Evolutionary conservation across 2,888 invertebrate genomes (phyloP), one percentile per base, ranked within the genome.

Genomic region (Lithophane semibrunnea): DNA sequence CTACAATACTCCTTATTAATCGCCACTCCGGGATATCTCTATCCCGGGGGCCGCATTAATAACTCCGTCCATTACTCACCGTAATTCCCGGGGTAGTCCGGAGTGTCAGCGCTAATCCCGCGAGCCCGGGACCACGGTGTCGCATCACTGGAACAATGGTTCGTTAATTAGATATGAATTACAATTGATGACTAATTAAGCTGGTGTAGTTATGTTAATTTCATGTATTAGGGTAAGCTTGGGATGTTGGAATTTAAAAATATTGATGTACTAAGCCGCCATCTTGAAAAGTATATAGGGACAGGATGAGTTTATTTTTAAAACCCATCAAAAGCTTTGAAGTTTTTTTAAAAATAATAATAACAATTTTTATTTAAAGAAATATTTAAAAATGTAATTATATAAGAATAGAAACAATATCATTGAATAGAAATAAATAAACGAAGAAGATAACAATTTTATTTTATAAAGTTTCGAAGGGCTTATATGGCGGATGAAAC

Each of bases 11-110:
- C 49, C 66, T 77, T 71, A 70, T 81, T 90, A 87, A 90, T 90
- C 88, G 85, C 85, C 79, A 75, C 85, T 77, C 78, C 77, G 77
- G 82, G 88, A 86, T 75, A 80, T 73, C 69, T 80, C 56, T 75
- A 78, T 86, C 86, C 85, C 86, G 80, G 77, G 83, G 61, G 89
- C 56, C 76, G 69, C 88, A 88, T 88, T 88, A 84, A 86, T 88
- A 88, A 88, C 88, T 76, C 73, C 78, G 78, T 89, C 84, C 86
- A 88, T 89, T 90, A 91, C 92, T 92, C 90, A 93, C 92, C 92
- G 84, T 92, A 90, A 91, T 90, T 88, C 90, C 86, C 83, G 83
- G 88, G 86, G 86, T 90, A 88, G 86, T 88, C 84, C 81, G 88
- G 86, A 72, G 85, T 86, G 88, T 88, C 89, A 60, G 86, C 87